Percentiles rank a stretch among this genome's conserved stretches.
phyloP scores from a whole-genome alignment of 2,797 vertebrate genomes.

The Myotis planiceps region DNA sequence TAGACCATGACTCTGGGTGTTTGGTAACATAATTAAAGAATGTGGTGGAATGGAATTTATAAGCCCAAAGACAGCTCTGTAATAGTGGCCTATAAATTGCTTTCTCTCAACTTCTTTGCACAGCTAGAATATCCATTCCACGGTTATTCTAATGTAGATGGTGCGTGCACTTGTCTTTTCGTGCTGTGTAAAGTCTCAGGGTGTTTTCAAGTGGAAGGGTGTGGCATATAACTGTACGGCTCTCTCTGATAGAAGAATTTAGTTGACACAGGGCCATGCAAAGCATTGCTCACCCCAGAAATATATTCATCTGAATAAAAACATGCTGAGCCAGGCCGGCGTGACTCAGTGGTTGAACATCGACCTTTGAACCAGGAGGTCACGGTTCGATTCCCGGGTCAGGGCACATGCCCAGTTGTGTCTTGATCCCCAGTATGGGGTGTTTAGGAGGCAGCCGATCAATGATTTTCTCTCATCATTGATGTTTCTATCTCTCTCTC shows the following conservation, averaged over 20 bases:
- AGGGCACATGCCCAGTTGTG: too few relatives aligned
- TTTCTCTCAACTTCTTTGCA: not conserved
- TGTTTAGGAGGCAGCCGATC: too few relatives aligned
- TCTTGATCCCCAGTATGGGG: too few relatives aligned
- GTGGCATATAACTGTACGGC: too few relatives aligned
- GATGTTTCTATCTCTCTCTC: too few relatives aligned
- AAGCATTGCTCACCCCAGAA: not conserved
- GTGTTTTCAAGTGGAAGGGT: not conserved
- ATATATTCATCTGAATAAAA: not conserved
- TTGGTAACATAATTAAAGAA: not conserved
- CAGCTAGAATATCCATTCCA: not conserved
- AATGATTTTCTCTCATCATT: too few relatives aligned
- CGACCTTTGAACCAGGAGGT: too few relatives aligned
- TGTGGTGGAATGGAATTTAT: not conserved
- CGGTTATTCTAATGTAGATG: not conserved
- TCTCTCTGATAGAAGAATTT: not conserved
- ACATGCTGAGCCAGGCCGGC: too few relatives aligned
- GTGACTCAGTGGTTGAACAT: too few relatives aligned
- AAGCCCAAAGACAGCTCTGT: not conserved
- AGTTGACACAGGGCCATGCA: not conserved
- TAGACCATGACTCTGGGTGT: not conserved
- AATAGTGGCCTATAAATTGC: not conserved
- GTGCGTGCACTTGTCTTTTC: not conserved
- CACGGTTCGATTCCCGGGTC: too few relatives aligned
- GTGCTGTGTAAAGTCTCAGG: too few relatives aligned